Evolutionary conservation across 2,797 vertebrate genomes (phyloP), one percentile per base, ranked within the genome.

Genomic region (Telmatherina bonti): DNA sequence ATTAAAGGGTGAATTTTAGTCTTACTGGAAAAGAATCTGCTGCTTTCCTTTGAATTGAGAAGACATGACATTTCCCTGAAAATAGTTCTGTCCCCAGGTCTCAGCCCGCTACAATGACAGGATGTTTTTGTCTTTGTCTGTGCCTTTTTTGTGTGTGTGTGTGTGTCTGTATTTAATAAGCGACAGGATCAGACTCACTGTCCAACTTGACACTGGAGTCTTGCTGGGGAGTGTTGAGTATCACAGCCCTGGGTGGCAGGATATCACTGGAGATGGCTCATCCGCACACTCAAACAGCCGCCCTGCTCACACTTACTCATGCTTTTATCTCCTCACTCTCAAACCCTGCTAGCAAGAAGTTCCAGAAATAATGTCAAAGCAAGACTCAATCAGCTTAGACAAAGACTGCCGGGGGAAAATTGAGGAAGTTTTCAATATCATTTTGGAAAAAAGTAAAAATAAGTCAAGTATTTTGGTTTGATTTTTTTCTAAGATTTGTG

Each of bases 211-310:
- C 41, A 30, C 65, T 57, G 45, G 51, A 61, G 63, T 71, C 61
- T 75, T 72, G 36, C 51, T 70, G 56, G 72, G 64, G 72, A 79
- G 52, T 74, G 78, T 73, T n/a, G 24, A 71, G 49, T 72, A 76
- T 76, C 73, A 69, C 64, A 76, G 70, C 72, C 58, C 61, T 61
- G 74, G 65, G 85, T 83, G 78, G 76, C 84, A 83, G 77, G 43
- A 81, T 80, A 86, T 89, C 85, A 80, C 69, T 76, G 62, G 58
- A 77, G 79, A 69, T 57, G 67, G 67, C 74, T 83, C 68, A 62
- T 73, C 64, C 57, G 57, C 24, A 65, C 81, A 62, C 66, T 59
- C 61, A 61, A 67, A 76, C 65, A 57, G 78, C 55, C 13, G 27
- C 69, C 59, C 66, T 47, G 63, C 57, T 75, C 31, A 15, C 68